phyloP scores from a whole-genome alignment of 2,797 vertebrate genomes.

The Neopelma chrysocephalum region DNA sequence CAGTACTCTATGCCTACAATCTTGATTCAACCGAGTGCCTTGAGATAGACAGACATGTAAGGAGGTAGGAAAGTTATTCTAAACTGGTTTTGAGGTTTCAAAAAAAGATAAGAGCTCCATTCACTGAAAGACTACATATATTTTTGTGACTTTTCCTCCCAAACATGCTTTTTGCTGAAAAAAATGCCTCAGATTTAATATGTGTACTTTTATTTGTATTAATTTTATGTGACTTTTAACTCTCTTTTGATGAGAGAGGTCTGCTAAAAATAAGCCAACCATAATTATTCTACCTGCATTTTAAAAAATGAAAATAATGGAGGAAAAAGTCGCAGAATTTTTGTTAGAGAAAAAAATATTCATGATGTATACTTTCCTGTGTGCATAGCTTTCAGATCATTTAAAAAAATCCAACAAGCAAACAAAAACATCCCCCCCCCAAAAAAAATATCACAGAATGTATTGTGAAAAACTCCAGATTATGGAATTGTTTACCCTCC shows the following conservation, averaged over 20 bases:
- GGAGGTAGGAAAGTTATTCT: not conserved
- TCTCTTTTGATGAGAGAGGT: not conserved
- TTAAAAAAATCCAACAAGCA: not conserved
- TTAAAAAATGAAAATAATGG: not conserved
- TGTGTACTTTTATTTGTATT: not conserved
- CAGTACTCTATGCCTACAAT: not conserved
- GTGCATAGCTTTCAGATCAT: not conserved
- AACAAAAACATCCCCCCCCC: not conserved
- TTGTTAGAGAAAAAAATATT: not conserved
- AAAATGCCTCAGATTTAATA: accelerated
- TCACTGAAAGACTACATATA: not conserved
- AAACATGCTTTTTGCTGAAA: not conserved
- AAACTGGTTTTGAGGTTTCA: not conserved
- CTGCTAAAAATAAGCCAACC: not conserved
- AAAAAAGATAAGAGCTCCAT: not conserved
- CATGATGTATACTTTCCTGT: not conserved
- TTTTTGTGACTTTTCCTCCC: not conserved
- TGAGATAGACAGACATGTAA: not conserved
- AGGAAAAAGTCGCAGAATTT: not conserved
- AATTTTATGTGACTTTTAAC: not conserved
- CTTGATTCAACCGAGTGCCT: not conserved
- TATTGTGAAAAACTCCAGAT: not conserved
- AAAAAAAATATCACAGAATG: not conserved
- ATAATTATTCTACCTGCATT: not conserved
- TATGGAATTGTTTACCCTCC: not conserved